Evolutionary conservation across 2,888 invertebrate species (phyloP), one percentile per base, ranked within the genome.

Genomic region (Ormia ochracea): DNA sequence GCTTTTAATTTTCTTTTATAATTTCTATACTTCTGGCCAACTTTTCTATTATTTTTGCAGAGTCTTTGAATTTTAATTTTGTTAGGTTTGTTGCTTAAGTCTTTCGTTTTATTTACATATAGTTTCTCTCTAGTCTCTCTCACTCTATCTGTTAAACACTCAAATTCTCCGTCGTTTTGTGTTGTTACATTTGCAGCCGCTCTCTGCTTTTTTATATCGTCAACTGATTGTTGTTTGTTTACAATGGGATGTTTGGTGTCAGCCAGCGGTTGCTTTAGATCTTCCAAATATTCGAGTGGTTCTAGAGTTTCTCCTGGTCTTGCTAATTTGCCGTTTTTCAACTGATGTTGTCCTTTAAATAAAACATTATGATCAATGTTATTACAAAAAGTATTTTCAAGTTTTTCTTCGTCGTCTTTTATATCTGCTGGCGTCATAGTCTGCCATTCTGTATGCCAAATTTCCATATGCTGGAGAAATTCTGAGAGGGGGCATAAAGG

Each of bases 391-490:
- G n/a, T 17, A 58, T 14, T 41, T 28, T 28, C 14, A n/a, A 6
- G 4, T 33, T 69, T 56, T 6, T 63, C 73, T 2, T 59, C 45
- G 4, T 43, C 26, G 19, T 52, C 36, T 1, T 50, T 41, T 26
- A 21, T 0, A 10, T 26, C 17, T 12, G 28, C 7, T 17, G 23
- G 19, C 10, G 33, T 4, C 0, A 1, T 2, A 10, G 12, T 9
- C 21, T 83, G 78, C 87, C 87, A 86, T 17, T 84, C 84, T 9
- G 82, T 83, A 43, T 87, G 87, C 86, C 87, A 88, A 5, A 86
- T 66, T 9, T 86, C 84, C 87, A 88, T 88, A 26, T 87, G 87
- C 65, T 86, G 84, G 0, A 86, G 82, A 45, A 86, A 87, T 28
- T 87, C 87, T 21, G 84, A 68, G 4, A 88, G 78, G 0, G 86